Evolutionary conservation across 2,888 invertebrate species (phyloP).

Genomic region (Sminthurides aquaticus): DNA sequence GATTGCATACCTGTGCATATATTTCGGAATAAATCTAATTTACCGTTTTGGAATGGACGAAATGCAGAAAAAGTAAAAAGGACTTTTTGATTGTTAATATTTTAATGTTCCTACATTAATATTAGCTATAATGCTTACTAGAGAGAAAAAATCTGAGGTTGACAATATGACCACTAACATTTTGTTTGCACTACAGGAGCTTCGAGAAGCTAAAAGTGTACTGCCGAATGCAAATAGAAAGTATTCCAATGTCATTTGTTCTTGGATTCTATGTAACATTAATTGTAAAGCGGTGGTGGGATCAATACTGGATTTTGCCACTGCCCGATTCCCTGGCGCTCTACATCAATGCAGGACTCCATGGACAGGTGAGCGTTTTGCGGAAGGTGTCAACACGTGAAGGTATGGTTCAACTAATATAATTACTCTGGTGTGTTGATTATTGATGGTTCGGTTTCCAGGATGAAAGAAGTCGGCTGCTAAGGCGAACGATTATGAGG

Average conservation of each 20-base stretch:
- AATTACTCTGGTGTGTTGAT: too few relatives aligned
- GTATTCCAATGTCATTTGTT: slow-evolving; percentile 91
- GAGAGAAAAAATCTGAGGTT: too few relatives aligned
- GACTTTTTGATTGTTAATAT: too few relatives aligned
- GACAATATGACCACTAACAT: too few relatives aligned
- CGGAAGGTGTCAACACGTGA: background rate
- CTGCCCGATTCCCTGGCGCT: slow-evolving; percentile 90
- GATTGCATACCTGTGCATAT: slow-evolving; percentile 73
- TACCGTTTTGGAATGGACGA: slow-evolving; percentile 77
- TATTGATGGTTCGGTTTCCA: too few relatives aligned
- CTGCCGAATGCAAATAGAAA: slow-evolving; percentile 78
- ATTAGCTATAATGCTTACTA: too few relatives aligned
- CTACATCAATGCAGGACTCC: slow-evolving; percentile 83
- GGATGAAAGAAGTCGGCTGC: slow-evolving; percentile 81
- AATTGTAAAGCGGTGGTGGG: slow-evolving; percentile 91
- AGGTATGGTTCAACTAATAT: background rate
- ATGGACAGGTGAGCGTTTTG: slow-evolving; percentile 67
- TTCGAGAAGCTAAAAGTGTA: slow-evolving; percentile 80
- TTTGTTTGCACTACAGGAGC: too few relatives aligned
- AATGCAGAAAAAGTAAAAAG: slow-evolving; percentile 67
- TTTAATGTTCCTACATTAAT: too few relatives aligned
- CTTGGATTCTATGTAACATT: slow-evolving; percentile 89
- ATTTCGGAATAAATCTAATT: slow-evolving; percentile 76
- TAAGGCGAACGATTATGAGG: slow-evolving; percentile 81
- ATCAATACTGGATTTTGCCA: slow-evolving; percentile 82